These are phyloP conservation scores for Mizuhopecten yessoensis DNA, from an alignment of 1,140 invertebrate species.

Conservation along the genomic window DNA sequence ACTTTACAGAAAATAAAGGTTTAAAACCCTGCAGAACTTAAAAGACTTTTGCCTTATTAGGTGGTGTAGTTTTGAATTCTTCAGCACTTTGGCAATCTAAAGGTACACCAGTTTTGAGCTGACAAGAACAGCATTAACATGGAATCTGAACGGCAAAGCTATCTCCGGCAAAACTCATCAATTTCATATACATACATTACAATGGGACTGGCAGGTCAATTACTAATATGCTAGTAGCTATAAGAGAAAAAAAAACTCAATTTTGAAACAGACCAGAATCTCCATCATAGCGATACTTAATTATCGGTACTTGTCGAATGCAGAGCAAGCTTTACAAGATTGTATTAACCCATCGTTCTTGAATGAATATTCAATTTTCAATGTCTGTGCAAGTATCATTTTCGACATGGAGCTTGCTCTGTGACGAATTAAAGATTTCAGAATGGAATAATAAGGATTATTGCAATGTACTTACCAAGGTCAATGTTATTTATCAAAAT, in stretches of 20 bases:
- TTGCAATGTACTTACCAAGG: conserved; percentile 14
- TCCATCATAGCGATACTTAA: conserved; percentile 1
- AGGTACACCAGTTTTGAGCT: not conserved
- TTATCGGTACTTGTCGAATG: conserved; percentile 37
- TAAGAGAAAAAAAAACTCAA: conserved; percentile 32
- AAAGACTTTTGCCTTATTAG: conserved; percentile 26
- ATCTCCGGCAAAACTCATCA: conserved; percentile 33
- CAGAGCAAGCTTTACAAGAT: conserved; percentile 7
- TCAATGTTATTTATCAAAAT: conserved; percentile 36
- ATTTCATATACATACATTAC: not conserved
- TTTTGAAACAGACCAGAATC: conserved; percentile 38
- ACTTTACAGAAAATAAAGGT: conserved; percentile 39
- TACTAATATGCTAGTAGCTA: conserved; percentile 34
- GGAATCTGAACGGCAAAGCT: not conserved
- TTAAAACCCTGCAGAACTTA: conserved; percentile 22
- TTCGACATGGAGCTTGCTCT: not conserved
- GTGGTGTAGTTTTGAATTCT: conserved; percentile 6
- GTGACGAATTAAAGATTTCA: not conserved
- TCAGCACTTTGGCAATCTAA: not conserved
- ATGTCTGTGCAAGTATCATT: not conserved
- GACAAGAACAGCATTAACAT: conserved; percentile 1
- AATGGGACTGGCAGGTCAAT: conserved; percentile 30
- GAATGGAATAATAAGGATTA: conserved; percentile 26
- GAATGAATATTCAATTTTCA: conserved; percentile 29
- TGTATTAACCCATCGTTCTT: not conserved